Conservation (phyloP, 2,888 invertebrate species). For the Nesidiocoris tenuis region DNA sequence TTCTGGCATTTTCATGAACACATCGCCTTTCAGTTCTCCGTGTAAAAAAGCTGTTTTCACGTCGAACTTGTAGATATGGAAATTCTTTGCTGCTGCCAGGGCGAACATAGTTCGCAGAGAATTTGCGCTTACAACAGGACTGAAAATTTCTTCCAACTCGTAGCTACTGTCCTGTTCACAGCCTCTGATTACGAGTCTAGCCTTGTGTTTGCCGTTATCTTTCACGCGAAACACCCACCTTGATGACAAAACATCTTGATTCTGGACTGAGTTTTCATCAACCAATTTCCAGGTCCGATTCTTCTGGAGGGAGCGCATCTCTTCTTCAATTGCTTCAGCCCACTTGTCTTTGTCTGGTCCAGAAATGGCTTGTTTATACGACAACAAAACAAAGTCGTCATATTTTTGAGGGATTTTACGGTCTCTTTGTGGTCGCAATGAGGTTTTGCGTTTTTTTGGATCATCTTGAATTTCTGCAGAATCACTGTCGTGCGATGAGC, state of each 20-base stretch:
- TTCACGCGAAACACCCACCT: constrained; percentile 26
- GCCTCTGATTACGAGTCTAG: constrained; percentile 18
- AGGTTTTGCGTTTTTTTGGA: too few species aligned
- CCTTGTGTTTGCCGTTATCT: constrained; percentile 27
- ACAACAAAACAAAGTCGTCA: too few species aligned
- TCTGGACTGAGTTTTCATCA: background rate
- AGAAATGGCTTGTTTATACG: constrained; percentile 6
- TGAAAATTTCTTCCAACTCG: background rate
- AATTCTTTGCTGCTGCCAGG: background rate
- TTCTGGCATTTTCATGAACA: background rate
- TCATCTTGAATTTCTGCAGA: too few species aligned
- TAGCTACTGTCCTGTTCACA: constrained; percentile 20
- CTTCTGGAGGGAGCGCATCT: constrained; percentile 8
- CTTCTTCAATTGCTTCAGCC: constrained; percentile 22
- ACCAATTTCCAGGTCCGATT: constrained; percentile 13
- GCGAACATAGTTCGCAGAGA: background rate
- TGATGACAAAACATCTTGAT: background rate
- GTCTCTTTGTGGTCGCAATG: too few species aligned
- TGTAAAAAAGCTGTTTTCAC: background rate
- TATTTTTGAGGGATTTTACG: too few species aligned
- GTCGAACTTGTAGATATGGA: background rate
- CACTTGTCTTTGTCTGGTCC: constrained; percentile 17
- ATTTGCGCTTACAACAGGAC: background rate
- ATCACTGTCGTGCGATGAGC: too few species aligned
- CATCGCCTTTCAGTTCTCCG: background rate